phyloP scores from a whole-genome alignment of 1,140 invertebrate species.

The Lerema accius region DNA sequence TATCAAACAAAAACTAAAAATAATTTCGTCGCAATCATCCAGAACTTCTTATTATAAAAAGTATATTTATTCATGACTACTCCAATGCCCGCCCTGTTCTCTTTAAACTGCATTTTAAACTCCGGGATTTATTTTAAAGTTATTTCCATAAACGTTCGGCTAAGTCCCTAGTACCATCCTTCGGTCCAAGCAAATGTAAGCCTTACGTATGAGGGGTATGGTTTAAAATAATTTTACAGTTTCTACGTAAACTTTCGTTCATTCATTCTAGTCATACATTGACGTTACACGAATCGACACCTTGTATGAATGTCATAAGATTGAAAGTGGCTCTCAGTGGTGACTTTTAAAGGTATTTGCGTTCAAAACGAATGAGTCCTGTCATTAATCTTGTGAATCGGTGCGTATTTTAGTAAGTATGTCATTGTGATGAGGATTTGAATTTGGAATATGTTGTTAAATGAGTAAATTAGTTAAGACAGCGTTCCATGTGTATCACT shows the following conservation, averaged over 20 bases:
- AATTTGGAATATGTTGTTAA: conserved; percentile 28
- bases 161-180: conserved; percentile 1
- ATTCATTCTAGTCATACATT: conserved; percentile 1
- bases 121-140: conserved; percentile 31
- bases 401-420: conserved; percentile 27
- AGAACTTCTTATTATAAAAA: not conserved
- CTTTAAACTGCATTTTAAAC: conserved; percentile 30
- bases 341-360: conserved; percentile 18
- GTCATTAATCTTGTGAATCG: conserved; percentile 28
- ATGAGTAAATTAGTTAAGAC: conserved; percentile 21
- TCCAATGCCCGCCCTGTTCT: conserved; percentile 16
- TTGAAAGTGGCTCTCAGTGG: not conserved
- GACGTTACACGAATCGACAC: conserved; percentile 4
- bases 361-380: conserved; percentile 27
- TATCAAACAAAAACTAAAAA: not conserved
- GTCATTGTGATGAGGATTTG: conserved; percentile 24
- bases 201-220: not conserved
- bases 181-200: not conserved
- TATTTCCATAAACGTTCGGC: conserved; percentile 29
- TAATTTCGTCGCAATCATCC: not conserved
- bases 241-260: not conserved
- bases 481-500: too few species aligned
- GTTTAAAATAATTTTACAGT: conserved; percentile 1
- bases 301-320: conserved; percentile 7
- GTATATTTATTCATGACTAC: conserved; percentile 19